These are phyloP conservation scores for Metellina segmentata DNA, from an alignment of 2,888 invertebrate genomes.

Conservation along the genomic window DNA sequence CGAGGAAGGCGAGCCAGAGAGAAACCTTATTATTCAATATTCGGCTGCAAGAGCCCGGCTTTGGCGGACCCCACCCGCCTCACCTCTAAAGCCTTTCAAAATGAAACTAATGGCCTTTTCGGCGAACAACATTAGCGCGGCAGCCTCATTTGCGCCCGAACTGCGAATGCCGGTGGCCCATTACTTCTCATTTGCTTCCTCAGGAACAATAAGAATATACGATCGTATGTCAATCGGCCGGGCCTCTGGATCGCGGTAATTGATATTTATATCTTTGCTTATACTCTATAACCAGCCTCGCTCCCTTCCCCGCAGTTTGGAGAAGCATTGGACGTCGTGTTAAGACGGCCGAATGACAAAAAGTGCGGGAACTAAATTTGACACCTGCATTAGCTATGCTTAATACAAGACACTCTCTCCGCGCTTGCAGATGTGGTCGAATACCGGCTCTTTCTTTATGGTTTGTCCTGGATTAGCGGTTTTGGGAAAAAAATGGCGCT, in stretches of 20 bases:
- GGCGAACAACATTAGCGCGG: conserved; percentile 47
- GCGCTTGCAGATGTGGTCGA: no score
- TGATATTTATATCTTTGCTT: conserved; percentile 74
- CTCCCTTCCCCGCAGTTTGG: not conserved
- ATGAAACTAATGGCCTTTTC: conserved; percentile 69
- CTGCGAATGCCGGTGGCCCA: conserved; percentile 43
- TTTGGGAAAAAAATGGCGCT: no score
- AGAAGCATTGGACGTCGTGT: conserved; percentile 1
- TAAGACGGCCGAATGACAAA: conserved; percentile 6
- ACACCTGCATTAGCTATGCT: conserved; percentile 55
- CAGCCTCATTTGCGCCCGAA: conserved; percentile 56
- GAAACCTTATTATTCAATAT: conserved; percentile 74
- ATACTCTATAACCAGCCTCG: conserved; percentile 17
- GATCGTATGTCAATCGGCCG: conserved; percentile 69
- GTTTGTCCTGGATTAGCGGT: not conserved
- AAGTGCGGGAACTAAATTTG: conserved; percentile 21
- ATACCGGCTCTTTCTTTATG: not conserved
- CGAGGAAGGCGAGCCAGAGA: not conserved
- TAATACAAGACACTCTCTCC: not conserved
- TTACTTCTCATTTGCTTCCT: conserved; percentile 65
- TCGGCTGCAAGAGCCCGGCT: conserved; percentile 25
- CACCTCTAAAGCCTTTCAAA: conserved; percentile 62
- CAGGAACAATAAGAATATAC: conserved; percentile 71
- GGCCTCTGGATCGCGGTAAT: conserved; percentile 38
- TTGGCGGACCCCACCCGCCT: not conserved